Evolutionary conservation across 2,888 invertebrate genomes (phyloP).

Genomic region (Hemistola chrysoprasaria): DNA sequence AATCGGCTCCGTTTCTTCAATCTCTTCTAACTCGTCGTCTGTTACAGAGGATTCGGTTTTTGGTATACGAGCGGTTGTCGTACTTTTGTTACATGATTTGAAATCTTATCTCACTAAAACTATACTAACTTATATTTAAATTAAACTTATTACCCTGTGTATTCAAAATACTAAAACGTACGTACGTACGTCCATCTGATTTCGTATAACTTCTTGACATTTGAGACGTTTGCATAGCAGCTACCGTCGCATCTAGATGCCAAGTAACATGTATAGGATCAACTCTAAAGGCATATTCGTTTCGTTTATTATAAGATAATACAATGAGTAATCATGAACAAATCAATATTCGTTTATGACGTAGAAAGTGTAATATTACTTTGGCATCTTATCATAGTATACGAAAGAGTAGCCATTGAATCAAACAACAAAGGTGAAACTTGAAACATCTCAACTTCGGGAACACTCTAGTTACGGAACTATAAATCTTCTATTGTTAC

Average conservation of each 20-base stretch:
- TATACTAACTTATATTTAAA: too few species aligned
- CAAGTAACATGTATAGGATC: not conserved
- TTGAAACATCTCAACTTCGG: constrained; percentile 28
- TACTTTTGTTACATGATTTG: constrained; percentile 57
- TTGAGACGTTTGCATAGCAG: too few species aligned
- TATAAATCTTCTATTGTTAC: constrained; percentile 76
- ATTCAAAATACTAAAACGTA: too few species aligned
- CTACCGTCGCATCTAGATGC: not conserved
- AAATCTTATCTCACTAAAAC: too few species aligned
- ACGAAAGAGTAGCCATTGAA: not conserved
- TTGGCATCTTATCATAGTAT: too few species aligned
- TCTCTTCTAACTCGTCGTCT: constrained; percentile 70
- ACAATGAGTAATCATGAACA: too few species aligned
- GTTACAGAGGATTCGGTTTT: constrained; percentile 48
- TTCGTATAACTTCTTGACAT: too few species aligned
- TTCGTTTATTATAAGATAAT: too few species aligned
- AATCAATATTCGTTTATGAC: too few species aligned
- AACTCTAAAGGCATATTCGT: constrained; percentile 9
- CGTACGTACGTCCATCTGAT: too few species aligned
- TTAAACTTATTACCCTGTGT: not conserved
- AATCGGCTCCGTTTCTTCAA: constrained; percentile 61
- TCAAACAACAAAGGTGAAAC: constrained; percentile 19
- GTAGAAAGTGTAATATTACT: too few species aligned
- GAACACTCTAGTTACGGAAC: constrained; percentile 33
- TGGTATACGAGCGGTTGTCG: constrained; percentile 68